phyloP scores from a whole-genome alignment of 2,888 invertebrate genomes.

The Thereva nobilitata region DNA sequence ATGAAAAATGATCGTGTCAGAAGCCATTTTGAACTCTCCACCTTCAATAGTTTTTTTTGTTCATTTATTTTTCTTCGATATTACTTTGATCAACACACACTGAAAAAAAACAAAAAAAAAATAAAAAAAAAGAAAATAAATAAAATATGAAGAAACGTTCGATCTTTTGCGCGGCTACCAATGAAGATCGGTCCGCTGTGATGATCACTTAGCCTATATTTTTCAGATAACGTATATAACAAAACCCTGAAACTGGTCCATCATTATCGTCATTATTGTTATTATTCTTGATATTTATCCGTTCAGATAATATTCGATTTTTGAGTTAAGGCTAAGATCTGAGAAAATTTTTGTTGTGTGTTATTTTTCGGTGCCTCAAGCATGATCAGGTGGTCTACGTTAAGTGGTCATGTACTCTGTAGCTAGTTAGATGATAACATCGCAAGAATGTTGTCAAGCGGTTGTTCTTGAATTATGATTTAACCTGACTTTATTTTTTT shows the following conservation, averaged over 20 bases:
- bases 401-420: no score
- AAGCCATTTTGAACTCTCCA: constrained; percentile 29
- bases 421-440: no score
- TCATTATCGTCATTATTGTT: constrained; percentile 35
- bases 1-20: constrained; percentile 36
- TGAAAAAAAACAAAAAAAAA: no score
- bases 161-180: no score
- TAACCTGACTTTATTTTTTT: no score
- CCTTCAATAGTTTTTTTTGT: constrained; percentile 8
- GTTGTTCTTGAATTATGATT: no score
- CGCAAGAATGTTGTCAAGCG: no score
- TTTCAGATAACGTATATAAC: constrained; percentile 26
- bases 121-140: no score
- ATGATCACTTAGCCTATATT: constrained; percentile 25
- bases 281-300: constrained; percentile 32
- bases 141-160: no score
- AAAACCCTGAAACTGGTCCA: constrained; percentile 23
- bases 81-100: background rate
- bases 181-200: background rate
- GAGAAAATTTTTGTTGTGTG: constrained; percentile 8
- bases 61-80: constrained; percentile 15
- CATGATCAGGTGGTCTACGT: background rate
- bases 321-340: constrained; percentile 30
- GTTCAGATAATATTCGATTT: constrained; percentile 32
- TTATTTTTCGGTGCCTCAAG: constrained; percentile 8